Evolutionary conservation across 2,113 vertebrate species (phyloP).

Genomic region (human): GRCh38 chr20:19006501-19007000

Average conservation of each 20-base stretch:
- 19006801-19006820: neutral
- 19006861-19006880: neutral
- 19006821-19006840: neutral
- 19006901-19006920: neutral
- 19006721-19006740: neutral
- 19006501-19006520: neutral
- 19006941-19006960: neutral
- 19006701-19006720: neutral
- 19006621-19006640: neutral
- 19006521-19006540: neutral
- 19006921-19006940: neutral
- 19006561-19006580: neutral
- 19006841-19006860: neutral
- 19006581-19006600: neutral
- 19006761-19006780: slow-evolving; percentile 22
- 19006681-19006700: neutral
- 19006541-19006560: neutral
- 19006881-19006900: neutral
- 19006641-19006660: neutral
- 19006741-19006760: neutral
- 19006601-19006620: neutral
- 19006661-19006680: neutral
- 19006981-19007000: neutral
- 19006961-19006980: neutral
- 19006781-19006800: neutral